Evolutionary conservation across 2,113 vertebrate genomes (phyloP).

Genomic region (Ariopsis seemanni): DNA sequence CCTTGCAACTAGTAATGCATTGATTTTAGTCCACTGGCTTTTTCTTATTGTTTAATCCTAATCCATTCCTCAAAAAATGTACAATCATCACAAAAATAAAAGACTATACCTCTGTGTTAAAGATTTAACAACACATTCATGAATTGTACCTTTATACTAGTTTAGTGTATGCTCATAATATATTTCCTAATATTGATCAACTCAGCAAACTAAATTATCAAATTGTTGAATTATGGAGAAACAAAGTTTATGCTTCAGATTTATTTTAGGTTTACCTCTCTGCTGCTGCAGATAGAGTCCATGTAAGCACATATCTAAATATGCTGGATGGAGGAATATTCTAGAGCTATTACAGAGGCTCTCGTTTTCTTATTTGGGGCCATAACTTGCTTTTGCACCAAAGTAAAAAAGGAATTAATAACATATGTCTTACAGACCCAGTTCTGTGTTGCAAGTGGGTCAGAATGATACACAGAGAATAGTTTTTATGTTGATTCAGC

Average conservation of each 20-base stretch:
- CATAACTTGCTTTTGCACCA: conserved; percentile 4
- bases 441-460: conserved; percentile 28
- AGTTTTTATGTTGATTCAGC: conserved; percentile 33
- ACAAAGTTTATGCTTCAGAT: background rate
- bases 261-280: background rate
- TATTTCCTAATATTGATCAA: background rate
- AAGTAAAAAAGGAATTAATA: conserved; percentile 12
- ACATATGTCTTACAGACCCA: conserved; percentile 15
- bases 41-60: background rate
- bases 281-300: background rate
- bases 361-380: background rate
- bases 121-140: background rate
- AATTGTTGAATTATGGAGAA: background rate
- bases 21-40: background rate
- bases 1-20: background rate
- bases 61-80: background rate
- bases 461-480: conserved; percentile 38
- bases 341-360: background rate
- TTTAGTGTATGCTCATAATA: background rate
- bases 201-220: background rate
- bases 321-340: background rate
- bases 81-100: background rate
- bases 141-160: background rate
- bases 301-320: background rate
- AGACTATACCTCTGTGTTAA: background rate